Evolutionary conservation across 2,113 vertebrate species (phyloP), one percentile per base, ranked within the genome.

Genomic region (Brachionichthys hirsutus): DNA sequence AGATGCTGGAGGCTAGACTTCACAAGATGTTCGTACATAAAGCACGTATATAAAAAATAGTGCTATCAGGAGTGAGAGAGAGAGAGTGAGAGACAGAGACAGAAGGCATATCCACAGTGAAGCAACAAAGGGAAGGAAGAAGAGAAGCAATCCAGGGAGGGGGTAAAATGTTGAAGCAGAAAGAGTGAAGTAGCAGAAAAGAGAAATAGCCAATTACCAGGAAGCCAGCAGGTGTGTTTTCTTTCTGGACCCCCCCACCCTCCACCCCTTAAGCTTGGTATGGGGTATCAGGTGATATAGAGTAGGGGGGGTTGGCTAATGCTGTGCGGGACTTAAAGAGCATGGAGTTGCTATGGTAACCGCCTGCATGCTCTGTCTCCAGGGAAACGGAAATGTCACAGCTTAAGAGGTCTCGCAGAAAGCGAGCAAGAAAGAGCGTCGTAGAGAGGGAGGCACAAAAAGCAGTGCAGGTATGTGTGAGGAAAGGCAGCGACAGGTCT

Each of bases 351-450:
- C 91, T 77, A 90, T 92, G 83, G 88, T 86, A 92, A 93, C 92
- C 84, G 83, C 83, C 89, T 87, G 88, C 88, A 90, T 55, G 74
- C 88, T 89, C 84, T 67, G 80, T 92, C 92, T 92, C 92, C 90
- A 91, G 90, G 91, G 92, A 92, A 90, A 93, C 86, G 68, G 86
- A 92, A 92, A 92, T 92, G 91, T 93, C 92, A 93, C 90, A 86
- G 85, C 89, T 90, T 88, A 86, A 91, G 91, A 87, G 85, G 85
- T 89, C 89, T 90, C 75, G 54, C 74, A 74, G 82, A 87, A 85
- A 82, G 85, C 69, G 57, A 71, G 83, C 70, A 77, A 79, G 74
- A 53, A 80, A 75, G 65, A 66, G 62, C 77, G 72, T 61, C 52
- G 72, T 55, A 58, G 35, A 77, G 67, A 61, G 63, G 67, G 48